phyloP scores from a whole-genome alignment of 2,797 vertebrate genomes.

The Lagocephalus sceleratus region DNA sequence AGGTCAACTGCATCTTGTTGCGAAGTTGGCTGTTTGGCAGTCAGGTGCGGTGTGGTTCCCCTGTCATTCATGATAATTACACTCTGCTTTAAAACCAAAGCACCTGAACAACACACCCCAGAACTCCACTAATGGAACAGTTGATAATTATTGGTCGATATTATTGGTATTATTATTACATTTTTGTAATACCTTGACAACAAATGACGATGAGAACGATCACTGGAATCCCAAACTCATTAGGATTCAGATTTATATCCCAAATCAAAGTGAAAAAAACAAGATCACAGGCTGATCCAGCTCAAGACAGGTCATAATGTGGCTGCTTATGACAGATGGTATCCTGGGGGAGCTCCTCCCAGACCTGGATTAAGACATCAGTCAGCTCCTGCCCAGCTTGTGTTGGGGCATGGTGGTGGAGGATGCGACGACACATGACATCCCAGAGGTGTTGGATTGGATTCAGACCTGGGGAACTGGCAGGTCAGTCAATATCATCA shows the following conservation, averaged over 20 bases:
- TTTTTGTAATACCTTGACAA: not conserved
- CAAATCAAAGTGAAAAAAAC: no score
- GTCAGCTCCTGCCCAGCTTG: no score
- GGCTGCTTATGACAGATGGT: no score
- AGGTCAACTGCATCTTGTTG: slow-evolving; percentile 45
- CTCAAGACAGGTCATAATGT: no score
- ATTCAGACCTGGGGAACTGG: not conserved
- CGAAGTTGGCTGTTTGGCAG: slow-evolving; percentile 27
- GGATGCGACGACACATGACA: no score
- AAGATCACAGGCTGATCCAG: no score
- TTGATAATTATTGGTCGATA: not conserved
- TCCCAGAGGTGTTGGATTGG: not conserved
- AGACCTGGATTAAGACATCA: no score
- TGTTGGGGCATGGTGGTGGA: no score
- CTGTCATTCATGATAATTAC: slow-evolving; percentile 19
- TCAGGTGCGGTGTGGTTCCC: slow-evolving; percentile 22
- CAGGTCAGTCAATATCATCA: not conserved
- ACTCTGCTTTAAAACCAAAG: slow-evolving; percentile 1
- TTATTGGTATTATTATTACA: no score
- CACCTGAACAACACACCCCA: not conserved
- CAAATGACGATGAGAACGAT: not conserved
- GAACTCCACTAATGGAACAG: not conserved
- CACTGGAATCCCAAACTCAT: not conserved
- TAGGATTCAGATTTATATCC: no score
- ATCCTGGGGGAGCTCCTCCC: no score